Percentiles rank a stretch among this genome's conserved stretches.
These are phyloP conservation scores for Ameiurus melas DNA, from an alignment of 2,113 vertebrate species.

Conservation along the genomic window DNA sequence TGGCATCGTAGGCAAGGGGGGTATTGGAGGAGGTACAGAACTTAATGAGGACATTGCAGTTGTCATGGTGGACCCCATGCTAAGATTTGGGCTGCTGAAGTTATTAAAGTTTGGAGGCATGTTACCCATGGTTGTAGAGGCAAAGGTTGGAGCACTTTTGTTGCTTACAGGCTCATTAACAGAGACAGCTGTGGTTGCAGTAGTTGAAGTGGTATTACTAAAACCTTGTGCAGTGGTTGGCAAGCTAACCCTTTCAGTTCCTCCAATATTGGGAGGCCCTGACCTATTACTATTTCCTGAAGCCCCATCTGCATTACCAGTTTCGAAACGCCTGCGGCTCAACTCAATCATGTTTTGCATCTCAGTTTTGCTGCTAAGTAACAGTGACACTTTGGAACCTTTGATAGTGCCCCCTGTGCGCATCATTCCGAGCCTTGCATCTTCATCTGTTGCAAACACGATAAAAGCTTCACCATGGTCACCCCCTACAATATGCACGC, in stretches of 20 bases:
- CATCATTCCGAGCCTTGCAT: constrained; percentile 99
- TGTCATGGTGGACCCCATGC: constrained; percentile 80
- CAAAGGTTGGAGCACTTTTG: constrained; percentile 85
- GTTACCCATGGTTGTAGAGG: constrained; percentile 78
- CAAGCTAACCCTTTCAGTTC: constrained; percentile 76
- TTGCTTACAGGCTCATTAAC: constrained; percentile 80
- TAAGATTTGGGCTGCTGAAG: constrained; percentile 87
- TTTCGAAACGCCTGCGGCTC: constrained; percentile 96
- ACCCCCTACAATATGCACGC: constrained; percentile 99
- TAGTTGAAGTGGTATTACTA: constrained; percentile 79
- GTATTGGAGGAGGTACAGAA: constrained; percentile 90
- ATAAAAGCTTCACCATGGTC: constrained; percentile 99
- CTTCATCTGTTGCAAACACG: constrained; percentile 99
- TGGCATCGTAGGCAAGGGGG: constrained; percentile 87
- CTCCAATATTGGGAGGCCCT: constrained; percentile 78
- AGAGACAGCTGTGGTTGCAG: constrained; percentile 83
- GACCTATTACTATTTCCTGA: constrained; percentile 84
- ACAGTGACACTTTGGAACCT: constrained; percentile 94
- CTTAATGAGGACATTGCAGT: constrained; percentile 84
- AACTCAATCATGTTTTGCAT: constrained; percentile 99
- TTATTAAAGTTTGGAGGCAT: constrained; percentile 86
- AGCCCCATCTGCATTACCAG: constrained; percentile 83
- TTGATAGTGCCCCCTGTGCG: constrained; percentile 98
- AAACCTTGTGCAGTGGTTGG: constrained; percentile 87
- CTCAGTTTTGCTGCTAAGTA: constrained; percentile 99